phyloP scores from a whole-genome alignment of 2,888 invertebrate species.

The Drosophila mettleri region DNA sequence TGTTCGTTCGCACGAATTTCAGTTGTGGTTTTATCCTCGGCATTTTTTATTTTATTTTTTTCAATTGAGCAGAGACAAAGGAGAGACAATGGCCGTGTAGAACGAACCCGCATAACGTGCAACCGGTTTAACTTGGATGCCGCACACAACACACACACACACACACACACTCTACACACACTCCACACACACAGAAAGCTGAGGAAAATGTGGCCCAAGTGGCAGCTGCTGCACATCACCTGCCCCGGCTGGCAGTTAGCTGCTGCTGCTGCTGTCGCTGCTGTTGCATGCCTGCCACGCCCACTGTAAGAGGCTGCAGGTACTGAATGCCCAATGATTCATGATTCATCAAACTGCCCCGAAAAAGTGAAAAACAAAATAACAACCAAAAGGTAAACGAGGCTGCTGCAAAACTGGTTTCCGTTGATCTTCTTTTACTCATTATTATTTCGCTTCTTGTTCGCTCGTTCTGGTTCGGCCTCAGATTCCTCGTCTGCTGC shows the following conservation, averaged over 20 bases:
- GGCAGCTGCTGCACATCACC: conserved; percentile 49
- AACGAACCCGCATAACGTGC: conserved; percentile 40
- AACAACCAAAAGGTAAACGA: conserved; percentile 40
- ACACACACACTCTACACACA: neutral
- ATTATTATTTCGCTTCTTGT: neutral
- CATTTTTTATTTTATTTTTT: conserved; percentile 1
- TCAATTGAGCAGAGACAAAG: conserved; percentile 14
- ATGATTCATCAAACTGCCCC: conserved; percentile 68
- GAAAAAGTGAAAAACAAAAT: conserved; percentile 28
- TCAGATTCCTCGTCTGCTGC: neutral
- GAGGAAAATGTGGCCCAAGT: conserved; percentile 30
- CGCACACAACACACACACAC: conserved; percentile 17
- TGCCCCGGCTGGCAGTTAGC: conserved; percentile 44
- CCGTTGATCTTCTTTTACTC: conserved; percentile 7
- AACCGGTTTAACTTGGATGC: conserved; percentile 37
- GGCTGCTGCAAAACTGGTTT: conserved; percentile 28
- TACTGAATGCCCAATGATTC: conserved; percentile 50
- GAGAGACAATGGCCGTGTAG: conserved; percentile 19
- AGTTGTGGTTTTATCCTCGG: conserved; percentile 4
- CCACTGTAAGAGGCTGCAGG: conserved; percentile 48
- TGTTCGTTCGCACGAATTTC: conserved; percentile 35
- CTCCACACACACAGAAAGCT: neutral
- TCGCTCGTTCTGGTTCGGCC: conserved; percentile 4
- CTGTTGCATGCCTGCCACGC: conserved; percentile 28
- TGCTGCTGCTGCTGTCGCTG: neutral